A percentile compares a stretch with the other conserved stretches of the same genome.
Evolutionary conservation across 2,113 vertebrate species (phyloP).

Genomic region (Elaphurus davidianus): DNA sequence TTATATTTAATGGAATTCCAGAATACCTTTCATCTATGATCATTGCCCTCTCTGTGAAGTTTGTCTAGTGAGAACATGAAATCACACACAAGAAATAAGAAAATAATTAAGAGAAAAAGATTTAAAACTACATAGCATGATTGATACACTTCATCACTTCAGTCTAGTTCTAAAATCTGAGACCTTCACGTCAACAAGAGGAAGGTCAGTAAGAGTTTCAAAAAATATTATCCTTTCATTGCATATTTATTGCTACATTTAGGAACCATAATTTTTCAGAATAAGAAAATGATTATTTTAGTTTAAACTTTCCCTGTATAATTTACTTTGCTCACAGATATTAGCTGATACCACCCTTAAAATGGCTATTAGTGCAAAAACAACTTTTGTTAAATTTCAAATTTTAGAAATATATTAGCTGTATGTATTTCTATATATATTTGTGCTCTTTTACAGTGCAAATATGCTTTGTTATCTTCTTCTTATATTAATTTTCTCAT

Average conservation of each 20-base stretch:
- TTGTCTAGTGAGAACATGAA: background rate
- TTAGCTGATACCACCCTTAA: background rate
- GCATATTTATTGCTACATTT: background rate
- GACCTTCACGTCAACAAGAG: background rate
- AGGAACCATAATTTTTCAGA: background rate
- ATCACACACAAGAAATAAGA: background rate
- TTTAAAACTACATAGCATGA: background rate
- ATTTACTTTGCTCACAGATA: background rate
- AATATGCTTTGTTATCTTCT: background rate
- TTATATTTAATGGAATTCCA: background rate
- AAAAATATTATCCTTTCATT: background rate
- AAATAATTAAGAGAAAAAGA: background rate
- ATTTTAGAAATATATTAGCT: background rate
- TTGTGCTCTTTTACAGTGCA: background rate
- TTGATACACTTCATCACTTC: background rate
- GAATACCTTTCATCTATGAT: background rate
- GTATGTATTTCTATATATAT: background rate
- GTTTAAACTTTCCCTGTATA: background rate
- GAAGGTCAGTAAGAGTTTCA: background rate
- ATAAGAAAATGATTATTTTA: background rate
- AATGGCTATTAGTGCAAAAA: background rate
- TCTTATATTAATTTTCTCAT: background rate
- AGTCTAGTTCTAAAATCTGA: background rate
- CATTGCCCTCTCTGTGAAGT: background rate
- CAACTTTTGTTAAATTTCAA: background rate